phyloP scores from a whole-genome alignment of 2,797 vertebrate species.

The Enteromius unitaeniatus region DNA sequence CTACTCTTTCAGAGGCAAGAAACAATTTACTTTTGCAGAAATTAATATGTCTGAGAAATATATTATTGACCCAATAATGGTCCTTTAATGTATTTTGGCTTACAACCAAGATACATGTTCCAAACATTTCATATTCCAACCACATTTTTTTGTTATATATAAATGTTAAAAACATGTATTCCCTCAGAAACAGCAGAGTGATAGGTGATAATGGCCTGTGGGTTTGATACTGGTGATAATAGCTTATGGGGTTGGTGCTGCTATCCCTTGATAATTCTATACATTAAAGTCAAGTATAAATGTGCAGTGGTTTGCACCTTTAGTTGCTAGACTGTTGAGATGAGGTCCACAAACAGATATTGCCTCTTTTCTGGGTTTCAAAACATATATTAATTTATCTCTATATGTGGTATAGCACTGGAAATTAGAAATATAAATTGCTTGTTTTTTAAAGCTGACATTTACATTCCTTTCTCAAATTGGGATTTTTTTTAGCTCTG shows the following conservation, averaged over 20 bases:
- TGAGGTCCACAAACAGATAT: slow-evolving; percentile 32
- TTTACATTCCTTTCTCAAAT: slow-evolving; percentile 17
- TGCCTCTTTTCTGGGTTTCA: background rate
- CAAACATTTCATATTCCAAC: slow-evolving; percentile 11
- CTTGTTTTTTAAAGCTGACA: slow-evolving; percentile 34
- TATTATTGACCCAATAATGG: background rate
- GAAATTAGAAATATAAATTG: slow-evolving; percentile 40
- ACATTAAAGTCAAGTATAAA: slow-evolving; percentile 48
- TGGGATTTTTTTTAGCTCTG: background rate
- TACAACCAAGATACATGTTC: background rate
- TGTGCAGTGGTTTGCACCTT: slow-evolving; percentile 45
- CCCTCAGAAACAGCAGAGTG: slow-evolving; percentile 28
- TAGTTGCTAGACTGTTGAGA: slow-evolving; percentile 20
- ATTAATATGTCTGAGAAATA: background rate
- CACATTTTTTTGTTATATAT: slow-evolving; percentile 21
- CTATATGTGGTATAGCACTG: slow-evolving; percentile 10
- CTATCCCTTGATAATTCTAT: slow-evolving; percentile 30
- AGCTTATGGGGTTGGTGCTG: slow-evolving; percentile 39
- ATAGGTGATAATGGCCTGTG: slow-evolving; percentile 47
- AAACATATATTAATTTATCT: slow-evolving; percentile 29
- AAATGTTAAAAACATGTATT: slow-evolving; percentile 40
- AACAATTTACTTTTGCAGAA: background rate
- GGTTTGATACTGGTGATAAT: slow-evolving; percentile 46
- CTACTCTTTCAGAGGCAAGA: background rate
- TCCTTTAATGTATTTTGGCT: background rate